Evolutionary conservation across 23 tunicate genomes (phyloP).

Genomic region (Trididemnum nubilum): DNA sequence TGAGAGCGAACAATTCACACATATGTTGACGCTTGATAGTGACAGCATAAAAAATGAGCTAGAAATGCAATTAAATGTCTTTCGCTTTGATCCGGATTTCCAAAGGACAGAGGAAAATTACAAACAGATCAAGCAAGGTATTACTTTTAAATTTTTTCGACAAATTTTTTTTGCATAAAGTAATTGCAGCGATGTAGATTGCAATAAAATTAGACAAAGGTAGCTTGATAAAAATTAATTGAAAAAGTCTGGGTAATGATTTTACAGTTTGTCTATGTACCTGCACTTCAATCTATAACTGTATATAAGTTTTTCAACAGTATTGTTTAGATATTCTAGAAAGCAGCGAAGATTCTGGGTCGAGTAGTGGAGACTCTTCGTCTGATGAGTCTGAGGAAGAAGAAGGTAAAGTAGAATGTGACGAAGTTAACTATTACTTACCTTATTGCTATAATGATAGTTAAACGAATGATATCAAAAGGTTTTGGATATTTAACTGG

Average conservation of each 20-base stretch:
- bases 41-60: conserved; percentile 48
- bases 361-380: conserved; percentile 49
- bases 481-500: not conserved
- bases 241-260: too few relatives aligned
- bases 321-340: conserved; percentile 64
- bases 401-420: conserved; percentile 31
- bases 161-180: too few relatives aligned
- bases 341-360: conserved; percentile 69
- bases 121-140: conserved; percentile 81
- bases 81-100: conserved; percentile 82
- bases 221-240: too few relatives aligned
- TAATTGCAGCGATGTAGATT: too few relatives aligned
- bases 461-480: too few relatives aligned
- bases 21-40: conserved; percentile 87
- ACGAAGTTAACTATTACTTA: not conserved
- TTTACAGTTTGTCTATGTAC: too few relatives aligned
- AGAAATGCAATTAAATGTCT: conserved; percentile 75
- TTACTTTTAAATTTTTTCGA: too few relatives aligned
- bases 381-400: conserved; percentile 51
- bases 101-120: conserved; percentile 82
- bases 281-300: too few relatives aligned
- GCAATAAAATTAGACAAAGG: too few relatives aligned
- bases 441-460: not conserved
- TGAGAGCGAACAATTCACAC: conserved; percentile 92
- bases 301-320: not conserved